Evolutionary conservation across 2,113 vertebrate species (phyloP), one percentile per base, ranked within the genome.

Genomic region (Ophthalmolycus amberensis): DNA sequence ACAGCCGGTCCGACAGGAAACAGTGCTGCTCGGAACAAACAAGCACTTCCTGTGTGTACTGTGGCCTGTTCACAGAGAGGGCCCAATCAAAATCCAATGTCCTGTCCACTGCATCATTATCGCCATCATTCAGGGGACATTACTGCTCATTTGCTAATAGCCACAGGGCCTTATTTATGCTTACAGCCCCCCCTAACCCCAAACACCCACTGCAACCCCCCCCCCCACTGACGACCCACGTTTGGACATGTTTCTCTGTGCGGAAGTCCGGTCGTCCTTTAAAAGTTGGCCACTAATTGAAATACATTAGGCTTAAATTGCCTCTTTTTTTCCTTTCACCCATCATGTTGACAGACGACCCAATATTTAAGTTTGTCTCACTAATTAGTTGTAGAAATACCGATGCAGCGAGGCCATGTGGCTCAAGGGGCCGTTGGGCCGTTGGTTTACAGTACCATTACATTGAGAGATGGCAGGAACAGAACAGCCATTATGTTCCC

Each of bases 301-400:
- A 96, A 94, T 95, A 94, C 96, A 97, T 97, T 97, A 96, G 94
- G 92, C 94, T 90, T 95, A 95, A 97, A 97, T 98, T 96, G 95
- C 94, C 89, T 91, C 94, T 87, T 90, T 92, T 92, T 60, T 92
- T 96, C 96, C 95, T 95, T 95, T 96, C 96, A 96, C 96, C 96
- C 95, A 94, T 97, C 97, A 96, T 95, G 95, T 93, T 97, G 97
- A 97, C 97, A 96, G 95, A 96, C 80, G 88, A 94, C 95, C 95
- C 95, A 94, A 96, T 96, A 96, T 97, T 97, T 97, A 95, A 92
- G 92, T 94, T 90, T 85, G 74, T 91, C 93, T 88, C 79, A 46
- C 85, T 93, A 94, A 94, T 93, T 93, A 95, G 95, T 95, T 94
- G 95, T 92, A 84, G 85, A 82, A 93, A 91, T 92, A 89, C 88